Evolutionary conservation across 2,797 vertebrate species (phyloP).

Genomic region (Pantherophis vulpinus): DNA sequence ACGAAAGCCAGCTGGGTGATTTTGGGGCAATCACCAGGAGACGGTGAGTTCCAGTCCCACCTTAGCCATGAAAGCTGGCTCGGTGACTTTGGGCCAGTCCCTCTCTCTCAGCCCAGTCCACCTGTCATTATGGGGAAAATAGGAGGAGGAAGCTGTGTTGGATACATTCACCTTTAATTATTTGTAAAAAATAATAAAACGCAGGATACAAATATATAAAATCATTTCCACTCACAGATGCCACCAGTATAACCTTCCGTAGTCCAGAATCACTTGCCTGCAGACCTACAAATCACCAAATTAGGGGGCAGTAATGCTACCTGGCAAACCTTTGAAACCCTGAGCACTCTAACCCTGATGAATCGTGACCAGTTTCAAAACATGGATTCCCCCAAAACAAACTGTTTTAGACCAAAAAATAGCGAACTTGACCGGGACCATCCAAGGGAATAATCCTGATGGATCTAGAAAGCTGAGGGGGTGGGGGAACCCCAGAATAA

Average conservation of each 20-base stretch:
- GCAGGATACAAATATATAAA: background rate
- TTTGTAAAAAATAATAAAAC: background rate
- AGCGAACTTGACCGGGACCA: background rate
- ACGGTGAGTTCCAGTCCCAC: background rate
- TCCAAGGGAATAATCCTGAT: background rate
- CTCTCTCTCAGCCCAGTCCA: background rate
- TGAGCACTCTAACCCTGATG: background rate
- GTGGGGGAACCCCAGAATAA: background rate
- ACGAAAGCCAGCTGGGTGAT: background rate
- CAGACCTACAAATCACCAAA: background rate
- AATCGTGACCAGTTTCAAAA: background rate
- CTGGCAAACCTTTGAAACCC: background rate
- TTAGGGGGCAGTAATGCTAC: background rate
- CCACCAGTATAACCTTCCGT: background rate
- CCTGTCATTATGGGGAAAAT: background rate
- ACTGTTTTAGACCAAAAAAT: background rate
- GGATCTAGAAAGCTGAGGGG: background rate
- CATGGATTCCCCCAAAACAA: background rate
- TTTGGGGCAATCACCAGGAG: background rate
- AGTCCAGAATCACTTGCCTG: background rate
- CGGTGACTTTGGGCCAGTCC: background rate
- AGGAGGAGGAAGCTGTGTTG: background rate
- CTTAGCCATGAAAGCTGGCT: background rate
- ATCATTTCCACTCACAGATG: background rate
- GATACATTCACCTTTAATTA: background rate